Evolutionary conservation across 2,888 invertebrate genomes (phyloP), one percentile per base, ranked within the genome.

Genomic region (Stratiomys singularior): DNA sequence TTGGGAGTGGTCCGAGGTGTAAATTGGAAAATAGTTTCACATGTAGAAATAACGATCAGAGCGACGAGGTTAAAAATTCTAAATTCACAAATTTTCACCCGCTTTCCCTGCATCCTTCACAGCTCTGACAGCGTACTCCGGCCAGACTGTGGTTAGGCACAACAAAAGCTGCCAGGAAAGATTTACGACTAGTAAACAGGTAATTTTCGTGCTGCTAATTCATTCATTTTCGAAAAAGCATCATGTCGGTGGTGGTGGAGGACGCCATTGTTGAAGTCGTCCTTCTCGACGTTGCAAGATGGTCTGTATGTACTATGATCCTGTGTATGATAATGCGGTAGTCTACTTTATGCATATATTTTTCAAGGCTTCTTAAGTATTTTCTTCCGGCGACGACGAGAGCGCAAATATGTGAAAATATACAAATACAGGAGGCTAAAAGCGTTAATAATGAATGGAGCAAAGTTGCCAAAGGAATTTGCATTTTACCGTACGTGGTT

Each of bases 101-200:
- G 3, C 37, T 37, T 37, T 3, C 9, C 3, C 3, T 37, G 3
- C 37, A 5, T 3, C 37, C 3, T 15, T 52, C 15, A 5, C 52
- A 4, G 7, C 15, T 52, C 15, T 52, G 52, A 13, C 15, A 18
- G 7, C 9, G 13, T 52, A 52, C 15, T n/a, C 4, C 15, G 52
- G 9, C 5, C 15, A 25, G 63, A 74, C 47, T 23, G 27, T 25
- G 52, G 18, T 58, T 66, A n/a, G 21, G 18, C 18, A 72, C 56
- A 76, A 76, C 52, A 77, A 77, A 77, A 69, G 77, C 44, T 69
- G 47, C 23, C n/a, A 27, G 7, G 25, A 77, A 67, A 79, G 78
- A 79, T 79, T 79, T 79, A 79, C 78, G 79, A 77, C 78, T 79
- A 78, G 79, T 79, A 79, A 79, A 79, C 79, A 79, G 79, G 79